Evolutionary conservation across 2,113 vertebrate genomes (phyloP), one percentile per base, ranked within the genome.

Genomic region (Illadopsis cleaveri): DNA sequence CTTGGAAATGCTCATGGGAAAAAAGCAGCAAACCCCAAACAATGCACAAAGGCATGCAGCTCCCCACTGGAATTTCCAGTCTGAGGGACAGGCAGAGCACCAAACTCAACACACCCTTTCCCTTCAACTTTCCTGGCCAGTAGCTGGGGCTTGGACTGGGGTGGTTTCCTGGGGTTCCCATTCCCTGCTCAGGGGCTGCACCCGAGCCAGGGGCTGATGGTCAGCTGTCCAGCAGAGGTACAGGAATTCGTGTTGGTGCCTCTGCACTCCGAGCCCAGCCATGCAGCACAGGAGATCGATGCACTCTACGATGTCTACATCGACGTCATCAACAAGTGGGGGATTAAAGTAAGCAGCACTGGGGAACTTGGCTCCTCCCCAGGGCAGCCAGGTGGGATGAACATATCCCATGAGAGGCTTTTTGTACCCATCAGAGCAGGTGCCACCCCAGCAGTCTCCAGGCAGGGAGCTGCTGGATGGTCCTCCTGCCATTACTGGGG

Each of bases 181-280:
- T 42, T 90, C 65, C 82, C 47, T 71, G 47, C 12, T 37, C 3
- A 6, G 64, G 48, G 44, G 48, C 24, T 64, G 44, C 64, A 57
- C 28, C 53, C 1, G 0, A 35, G 38, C 27, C 0, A 1, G 50
- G 48, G 25, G 10, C 68, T 96, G 79, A 94, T 2, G 0, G 37
- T 12, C 2, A 0, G 42, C 17, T 90, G 28, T 94, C 75, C 0
- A 0, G 66, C 93, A 96, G 96, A 69, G 81, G 53, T 94, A 20
- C 28, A 83, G 50, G 42, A 93, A 56, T 70, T 97, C 0, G 95
- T 95, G 88, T 15, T 95, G 86, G 96, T 96, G 45, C 95, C 96
- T 33, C 79, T 97, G 90, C 96, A 97, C 2, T 33, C 96, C 0
- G 25, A 90, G 62, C 96, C 96, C 68, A 70, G 79, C 76, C 83